Percentiles rank a stretch among this genome's conserved stretches.
phyloP scores from a whole-genome alignment of 2,113 vertebrate species.

The Nycticebus coucang region DNA sequence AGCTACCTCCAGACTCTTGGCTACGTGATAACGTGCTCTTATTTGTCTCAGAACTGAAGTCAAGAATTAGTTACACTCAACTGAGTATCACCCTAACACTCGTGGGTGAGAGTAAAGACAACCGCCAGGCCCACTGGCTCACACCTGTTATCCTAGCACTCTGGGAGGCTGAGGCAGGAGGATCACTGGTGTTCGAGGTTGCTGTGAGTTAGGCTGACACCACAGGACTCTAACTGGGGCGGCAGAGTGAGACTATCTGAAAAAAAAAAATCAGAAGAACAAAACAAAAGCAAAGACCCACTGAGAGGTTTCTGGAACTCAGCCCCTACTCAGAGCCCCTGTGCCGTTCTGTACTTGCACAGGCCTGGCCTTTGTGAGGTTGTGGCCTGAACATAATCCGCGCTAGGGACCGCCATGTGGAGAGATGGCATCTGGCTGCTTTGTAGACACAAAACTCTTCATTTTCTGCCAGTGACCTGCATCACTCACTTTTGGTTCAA shows the following conservation, averaged over 20 bases:
- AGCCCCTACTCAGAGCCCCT: slow-evolving; percentile 12
- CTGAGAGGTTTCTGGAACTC: background rate
- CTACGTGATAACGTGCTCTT: background rate
- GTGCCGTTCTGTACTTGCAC: slow-evolving; percentile 31
- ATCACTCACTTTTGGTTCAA: slow-evolving; percentile 83
- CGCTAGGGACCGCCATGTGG: slow-evolving; percentile 58
- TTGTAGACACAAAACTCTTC: slow-evolving; percentile 73
- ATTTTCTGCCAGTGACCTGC: slow-evolving; percentile 81
- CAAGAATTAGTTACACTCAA: background rate
- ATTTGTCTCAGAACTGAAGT: background rate
- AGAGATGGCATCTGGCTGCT: slow-evolving; percentile 81
- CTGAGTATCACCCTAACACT: background rate
- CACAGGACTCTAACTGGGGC: too few relatives aligned
- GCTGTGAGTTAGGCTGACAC: too few relatives aligned
- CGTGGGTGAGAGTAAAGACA: background rate
- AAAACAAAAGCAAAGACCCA: background rate
- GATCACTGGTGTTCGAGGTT: too few relatives aligned
- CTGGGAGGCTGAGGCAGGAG: too few relatives aligned
- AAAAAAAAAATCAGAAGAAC: background rate
- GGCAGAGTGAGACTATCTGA: background rate
- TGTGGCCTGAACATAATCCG: slow-evolving; percentile 77
- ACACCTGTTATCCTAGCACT: too few relatives aligned
- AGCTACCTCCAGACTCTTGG: background rate
- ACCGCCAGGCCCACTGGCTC: too few relatives aligned
- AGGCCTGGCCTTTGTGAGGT: slow-evolving; percentile 73